These are phyloP conservation scores for Holcopasites calliopsidis DNA, from an alignment of 1,140 invertebrate species.

Conservation along the genomic window DNA sequence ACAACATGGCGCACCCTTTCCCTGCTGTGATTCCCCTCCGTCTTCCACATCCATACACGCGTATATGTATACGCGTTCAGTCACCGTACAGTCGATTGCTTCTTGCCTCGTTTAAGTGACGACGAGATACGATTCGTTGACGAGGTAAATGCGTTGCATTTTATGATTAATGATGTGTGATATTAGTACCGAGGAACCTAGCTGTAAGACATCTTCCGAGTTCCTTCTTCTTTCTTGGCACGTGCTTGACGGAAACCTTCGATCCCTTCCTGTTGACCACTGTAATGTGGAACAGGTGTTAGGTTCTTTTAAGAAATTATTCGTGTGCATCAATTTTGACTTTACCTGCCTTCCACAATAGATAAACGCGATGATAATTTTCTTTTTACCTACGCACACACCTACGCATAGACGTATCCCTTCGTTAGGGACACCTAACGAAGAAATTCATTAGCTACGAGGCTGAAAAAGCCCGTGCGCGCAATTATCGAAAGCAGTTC, in stretches of 20 bases:
- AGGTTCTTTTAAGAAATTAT: not conserved
- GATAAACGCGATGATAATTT: not conserved
- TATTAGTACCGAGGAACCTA: not conserved
- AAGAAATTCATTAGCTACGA: not conserved
- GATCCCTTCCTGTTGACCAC: conserved; percentile 6
- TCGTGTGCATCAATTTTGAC: not conserved
- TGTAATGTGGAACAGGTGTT: conserved; percentile 37
- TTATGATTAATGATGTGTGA: not conserved
- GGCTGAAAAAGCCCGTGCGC: not conserved
- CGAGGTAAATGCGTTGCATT: not conserved
- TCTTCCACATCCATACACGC: not conserved
- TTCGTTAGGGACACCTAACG: too few relatives aligned
- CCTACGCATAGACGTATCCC: too few relatives aligned
- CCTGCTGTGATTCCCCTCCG: too few relatives aligned
- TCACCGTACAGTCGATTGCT: not conserved
- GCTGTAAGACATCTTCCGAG: conserved; percentile 18
- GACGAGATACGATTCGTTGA: not conserved
- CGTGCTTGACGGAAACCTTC: conserved; percentile 24
- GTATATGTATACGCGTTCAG: too few relatives aligned
- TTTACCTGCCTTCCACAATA: too few relatives aligned
- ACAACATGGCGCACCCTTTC: conserved; percentile 74
- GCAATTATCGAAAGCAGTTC: not conserved
- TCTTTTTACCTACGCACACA: too few relatives aligned
- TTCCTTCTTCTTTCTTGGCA: conserved; percentile 35
- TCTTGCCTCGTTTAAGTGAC: conserved; percentile 9